Evolutionary conservation across 2,888 invertebrate genomes (phyloP).

Genomic region (Papilio protenor): DNA sequence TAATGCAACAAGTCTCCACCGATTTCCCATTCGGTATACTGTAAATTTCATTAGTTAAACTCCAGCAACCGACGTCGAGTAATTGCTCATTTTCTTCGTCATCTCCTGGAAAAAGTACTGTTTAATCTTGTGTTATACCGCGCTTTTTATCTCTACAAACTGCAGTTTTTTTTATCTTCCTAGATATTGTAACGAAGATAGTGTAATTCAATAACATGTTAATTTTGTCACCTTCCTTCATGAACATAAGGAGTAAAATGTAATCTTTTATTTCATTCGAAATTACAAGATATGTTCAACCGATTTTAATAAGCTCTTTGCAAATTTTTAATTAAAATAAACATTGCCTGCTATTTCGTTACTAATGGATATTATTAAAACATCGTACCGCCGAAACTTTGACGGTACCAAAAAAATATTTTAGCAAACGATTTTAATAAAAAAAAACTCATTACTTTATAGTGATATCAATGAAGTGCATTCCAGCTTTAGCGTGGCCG

Average conservation of each 20-base stretch:
- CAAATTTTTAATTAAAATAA: background rate
- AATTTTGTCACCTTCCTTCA: too few species aligned
- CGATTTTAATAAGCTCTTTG: background rate
- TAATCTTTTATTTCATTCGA: too few species aligned
- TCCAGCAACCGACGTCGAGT: slow-evolving; percentile 76
- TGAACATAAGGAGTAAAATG: too few species aligned
- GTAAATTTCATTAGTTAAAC: slow-evolving; percentile 83
- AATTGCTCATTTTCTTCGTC: slow-evolving; percentile 82
- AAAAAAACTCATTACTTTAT: slow-evolving; percentile 73
- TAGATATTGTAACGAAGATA: background rate
- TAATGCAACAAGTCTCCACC: slow-evolving; percentile 55
- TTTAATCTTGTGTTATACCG: slow-evolving; percentile 46
- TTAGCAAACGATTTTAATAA: slow-evolving; percentile 48
- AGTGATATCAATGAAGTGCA: slow-evolving; percentile 81
- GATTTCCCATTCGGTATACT: slow-evolving; percentile 71
- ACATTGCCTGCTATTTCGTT: background rate
- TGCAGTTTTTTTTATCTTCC: slow-evolving; percentile 12
- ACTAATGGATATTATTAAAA: background rate
- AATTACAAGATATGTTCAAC: too few species aligned
- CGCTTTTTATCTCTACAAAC: slow-evolving; percentile 25
- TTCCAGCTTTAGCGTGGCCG: slow-evolving; percentile 79
- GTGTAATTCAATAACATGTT: background rate
- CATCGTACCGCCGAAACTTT: background rate
- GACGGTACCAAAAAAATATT: slow-evolving; percentile 22
- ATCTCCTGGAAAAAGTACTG: slow-evolving; percentile 70